These are phyloP conservation scores for Okamejei kenojei DNA, from an alignment of 2,797 vertebrate genomes.

Conservation along the genomic window DNA sequence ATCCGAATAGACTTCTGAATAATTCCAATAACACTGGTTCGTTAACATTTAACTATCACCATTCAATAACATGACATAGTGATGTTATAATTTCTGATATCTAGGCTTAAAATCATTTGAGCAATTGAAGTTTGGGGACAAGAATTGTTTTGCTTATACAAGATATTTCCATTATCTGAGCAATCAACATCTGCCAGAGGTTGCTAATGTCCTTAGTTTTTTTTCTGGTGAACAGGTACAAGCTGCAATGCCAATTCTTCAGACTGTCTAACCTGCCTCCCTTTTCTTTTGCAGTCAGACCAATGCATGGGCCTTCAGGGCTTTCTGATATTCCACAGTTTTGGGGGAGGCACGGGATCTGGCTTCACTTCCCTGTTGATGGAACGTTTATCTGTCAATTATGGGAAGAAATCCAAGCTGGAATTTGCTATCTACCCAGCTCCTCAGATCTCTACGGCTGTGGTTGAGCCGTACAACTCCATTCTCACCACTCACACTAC, in stretches of 20 bases:
- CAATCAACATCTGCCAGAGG: neutral
- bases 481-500: conserved; percentile 77
- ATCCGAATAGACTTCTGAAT: neutral
- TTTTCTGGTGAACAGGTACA: neutral
- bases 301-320: conserved; percentile 75
- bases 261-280: neutral
- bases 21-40: neutral
- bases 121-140: neutral
- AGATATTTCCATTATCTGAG: neutral
- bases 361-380: conserved; percentile 78
- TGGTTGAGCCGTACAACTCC: conserved; percentile 78
- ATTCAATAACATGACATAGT: neutral
- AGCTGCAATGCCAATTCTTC: neutral
- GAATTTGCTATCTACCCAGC: conserved; percentile 77
- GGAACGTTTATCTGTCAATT: conserved; percentile 74
- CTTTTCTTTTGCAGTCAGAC: conserved; percentile 57
- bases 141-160: neutral
- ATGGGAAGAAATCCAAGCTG: conserved; percentile 76
- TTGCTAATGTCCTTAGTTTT: neutral
- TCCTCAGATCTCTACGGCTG: conserved; percentile 71
- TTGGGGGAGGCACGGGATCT: conserved; percentile 74
- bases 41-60: neutral
- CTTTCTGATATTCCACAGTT: conserved; percentile 78
- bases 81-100: neutral
- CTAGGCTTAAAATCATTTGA: neutral